These are phyloP conservation scores for Drosophila sturtevanti DNA, from an alignment of 1,140 invertebrate species.

Conservation along the genomic window DNA sequence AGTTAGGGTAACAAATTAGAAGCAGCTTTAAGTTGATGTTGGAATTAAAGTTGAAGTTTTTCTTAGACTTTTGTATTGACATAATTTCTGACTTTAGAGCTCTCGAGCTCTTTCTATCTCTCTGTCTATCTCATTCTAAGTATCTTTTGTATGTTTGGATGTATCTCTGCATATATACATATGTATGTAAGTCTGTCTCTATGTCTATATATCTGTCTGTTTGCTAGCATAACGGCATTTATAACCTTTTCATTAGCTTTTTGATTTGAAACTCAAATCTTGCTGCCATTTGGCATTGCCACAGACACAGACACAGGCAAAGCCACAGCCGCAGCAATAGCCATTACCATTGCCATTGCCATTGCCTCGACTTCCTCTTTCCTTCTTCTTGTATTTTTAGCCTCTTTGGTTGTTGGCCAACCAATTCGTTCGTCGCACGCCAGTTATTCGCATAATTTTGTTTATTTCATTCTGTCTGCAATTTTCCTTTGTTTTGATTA, in stretches of 20 bases:
- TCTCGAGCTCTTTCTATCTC: not conserved
- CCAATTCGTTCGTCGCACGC: slow-evolving; percentile 25
- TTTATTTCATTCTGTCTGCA: slow-evolving; percentile 39
- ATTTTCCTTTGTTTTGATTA: slow-evolving; percentile 7
- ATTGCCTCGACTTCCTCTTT: slow-evolving; percentile 6
- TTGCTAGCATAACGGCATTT: slow-evolving; percentile 65
- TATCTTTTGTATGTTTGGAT: slow-evolving; percentile 24
- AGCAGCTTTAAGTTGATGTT: slow-evolving; percentile 29
- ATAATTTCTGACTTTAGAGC: slow-evolving; percentile 61
- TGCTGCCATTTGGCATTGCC: slow-evolving; percentile 19
- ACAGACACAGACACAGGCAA: too few species aligned
- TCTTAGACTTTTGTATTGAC: slow-evolving; percentile 40
- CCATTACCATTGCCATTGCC: not conserved
- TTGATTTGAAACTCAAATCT: slow-evolving; percentile 74
- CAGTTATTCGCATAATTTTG: slow-evolving; percentile 58
- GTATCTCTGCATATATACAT: too few species aligned
- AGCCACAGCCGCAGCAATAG: too few species aligned
- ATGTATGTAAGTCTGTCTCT: not conserved
- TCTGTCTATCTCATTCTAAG: not conserved
- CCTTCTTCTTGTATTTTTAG: not conserved
- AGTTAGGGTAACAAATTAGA: slow-evolving; percentile 43
- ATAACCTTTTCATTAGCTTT: slow-evolving; percentile 77
- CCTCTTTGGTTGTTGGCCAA: too few species aligned
- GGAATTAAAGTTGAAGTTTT: slow-evolving; percentile 6
- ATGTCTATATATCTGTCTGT: slow-evolving; percentile 5